Evolutionary conservation across 2,797 vertebrate genomes (phyloP), one percentile per base, ranked within the genome.

Genomic region (Anolis apletophallus): DNA sequence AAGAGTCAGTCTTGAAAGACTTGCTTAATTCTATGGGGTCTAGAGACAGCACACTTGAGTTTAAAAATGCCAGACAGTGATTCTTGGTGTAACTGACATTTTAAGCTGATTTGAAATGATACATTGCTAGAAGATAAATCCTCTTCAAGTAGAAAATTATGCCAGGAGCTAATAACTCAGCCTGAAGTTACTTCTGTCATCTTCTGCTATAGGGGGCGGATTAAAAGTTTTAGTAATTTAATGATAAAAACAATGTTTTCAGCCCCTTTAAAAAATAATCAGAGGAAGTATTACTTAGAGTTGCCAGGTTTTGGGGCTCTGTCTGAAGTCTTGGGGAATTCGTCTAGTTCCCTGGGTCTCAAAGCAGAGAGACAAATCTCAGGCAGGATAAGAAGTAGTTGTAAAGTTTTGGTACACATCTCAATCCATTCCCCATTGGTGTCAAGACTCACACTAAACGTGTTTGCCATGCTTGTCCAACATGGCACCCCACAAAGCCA

Each of bases 41-140:
- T 81, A 80, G 83, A 81, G 32, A 89, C 83, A 52, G 34, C 36
- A 21, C 84, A 87, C 75, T 92, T 86, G 73, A 88, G 88, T 72
- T 91, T 90, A 52, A 89, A 92, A 90, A 29, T 0, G 0, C 34
- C 88, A 90, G 85, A 54, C 79, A 80, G 75, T 83, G 85, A 91
- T 90, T 94, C 91, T 57, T 88, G 2, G 40, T 92, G 91, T 77
- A 92, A 90, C 14, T 88, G 69, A 84, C 84, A 92, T 82, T 77
- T 92, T 93, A 81, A 92, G 80, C 87, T 0, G 2, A 91, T 90
- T 90, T 88, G 29, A 46, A 93, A 93, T 88, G 77, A 82, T 73
- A 87, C 26, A 32, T 50, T 0, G 46, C 84, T 91, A 84, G 88
- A 93, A 91, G 86, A 85, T 67, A 92, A 88, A 85, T 3, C 7